Percentiles rank a stretch among this genome's conserved stretches.
phyloP scores from a whole-genome alignment of 2,113 vertebrate genomes.

The Rafetus swinhoei region DNA sequence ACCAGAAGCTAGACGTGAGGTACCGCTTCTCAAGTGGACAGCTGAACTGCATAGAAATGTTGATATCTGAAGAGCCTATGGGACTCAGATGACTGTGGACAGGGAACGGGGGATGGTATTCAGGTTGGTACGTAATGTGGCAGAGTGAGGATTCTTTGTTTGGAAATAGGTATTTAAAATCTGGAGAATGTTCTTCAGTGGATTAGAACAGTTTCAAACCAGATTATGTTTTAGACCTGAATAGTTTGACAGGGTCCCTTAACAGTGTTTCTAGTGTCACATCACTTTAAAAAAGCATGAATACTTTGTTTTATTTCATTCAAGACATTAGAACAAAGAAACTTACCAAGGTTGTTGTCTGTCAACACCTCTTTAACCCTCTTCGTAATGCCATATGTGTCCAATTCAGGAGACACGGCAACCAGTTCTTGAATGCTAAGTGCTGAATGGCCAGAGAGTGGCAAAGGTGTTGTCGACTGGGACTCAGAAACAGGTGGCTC shows the following conservation, averaged over 20 bases:
- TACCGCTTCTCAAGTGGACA: background rate
- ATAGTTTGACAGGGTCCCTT: background rate
- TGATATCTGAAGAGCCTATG: background rate
- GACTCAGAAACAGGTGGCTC: slow-evolving; percentile 84
- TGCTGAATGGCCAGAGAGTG: slow-evolving; percentile 87
- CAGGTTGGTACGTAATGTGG: slow-evolving; percentile 24
- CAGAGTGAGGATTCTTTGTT: background rate
- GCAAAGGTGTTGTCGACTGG: slow-evolving; percentile 86
- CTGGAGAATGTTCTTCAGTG: background rate
- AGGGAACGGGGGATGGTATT: background rate
- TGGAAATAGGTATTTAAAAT: background rate
- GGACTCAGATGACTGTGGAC: background rate
- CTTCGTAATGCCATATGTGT: slow-evolving; percentile 96
- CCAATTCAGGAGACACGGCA: slow-evolving; percentile 93
- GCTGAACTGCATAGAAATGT: background rate
- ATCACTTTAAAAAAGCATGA: background rate
- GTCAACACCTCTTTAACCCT: slow-evolving; percentile 97
- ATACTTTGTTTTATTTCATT: rapidly evolving
- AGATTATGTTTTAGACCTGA: background rate
- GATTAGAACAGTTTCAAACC: background rate
- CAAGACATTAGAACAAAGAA: background rate
- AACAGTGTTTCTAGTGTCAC: background rate
- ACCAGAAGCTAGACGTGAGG: background rate
- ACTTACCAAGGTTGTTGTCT: slow-evolving; percentile 96
- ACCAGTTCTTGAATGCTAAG: slow-evolving; percentile 95